Evolutionary conservation across 1,140 invertebrate species (phyloP).

Genomic region (Leptinotarsa defecta): DNA sequence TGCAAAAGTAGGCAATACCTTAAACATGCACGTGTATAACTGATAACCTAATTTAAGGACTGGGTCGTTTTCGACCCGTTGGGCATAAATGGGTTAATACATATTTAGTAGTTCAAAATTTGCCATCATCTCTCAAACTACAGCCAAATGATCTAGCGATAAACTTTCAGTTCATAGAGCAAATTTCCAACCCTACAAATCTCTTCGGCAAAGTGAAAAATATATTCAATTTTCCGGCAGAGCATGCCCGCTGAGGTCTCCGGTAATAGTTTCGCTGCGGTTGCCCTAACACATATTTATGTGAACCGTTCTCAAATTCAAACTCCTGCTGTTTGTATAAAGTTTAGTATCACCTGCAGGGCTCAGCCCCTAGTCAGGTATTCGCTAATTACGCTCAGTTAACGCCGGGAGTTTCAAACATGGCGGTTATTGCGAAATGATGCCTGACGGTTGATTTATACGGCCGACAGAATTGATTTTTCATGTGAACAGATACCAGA

Average conservation of each 20-base stretch:
- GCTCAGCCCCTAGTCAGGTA: slow-evolving; percentile 13
- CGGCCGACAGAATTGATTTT: slow-evolving; percentile 3
- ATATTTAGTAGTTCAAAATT: too few species aligned
- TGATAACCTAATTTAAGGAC: too few species aligned
- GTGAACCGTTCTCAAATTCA: slow-evolving; percentile 17
- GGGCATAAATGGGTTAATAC: too few species aligned
- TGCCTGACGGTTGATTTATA: slow-evolving; percentile 16
- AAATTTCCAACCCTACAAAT: not conserved
- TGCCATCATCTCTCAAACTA: too few species aligned
- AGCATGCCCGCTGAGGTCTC: not conserved
- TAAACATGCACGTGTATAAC: too few species aligned
- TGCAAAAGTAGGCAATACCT: too few species aligned
- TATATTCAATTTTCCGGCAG: not conserved
- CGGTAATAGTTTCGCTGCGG: slow-evolving; percentile 9
- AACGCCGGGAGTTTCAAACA: slow-evolving; percentile 9
- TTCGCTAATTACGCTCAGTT: slow-evolving; percentile 15
- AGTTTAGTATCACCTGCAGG: slow-evolving; percentile 30
- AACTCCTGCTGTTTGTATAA: slow-evolving; percentile 26
- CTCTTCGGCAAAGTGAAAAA: not conserved
- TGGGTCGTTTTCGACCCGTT: too few species aligned
- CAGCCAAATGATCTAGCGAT: too few species aligned
- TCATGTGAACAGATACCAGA: not conserved
- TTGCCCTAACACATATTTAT: slow-evolving; percentile 22
- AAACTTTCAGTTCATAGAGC: too few species aligned
- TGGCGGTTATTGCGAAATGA: slow-evolving; percentile 14